Base-by-base conservation (phyloP, 2,888 invertebrate species). In the Pachydiplax longipennis region DNA sequence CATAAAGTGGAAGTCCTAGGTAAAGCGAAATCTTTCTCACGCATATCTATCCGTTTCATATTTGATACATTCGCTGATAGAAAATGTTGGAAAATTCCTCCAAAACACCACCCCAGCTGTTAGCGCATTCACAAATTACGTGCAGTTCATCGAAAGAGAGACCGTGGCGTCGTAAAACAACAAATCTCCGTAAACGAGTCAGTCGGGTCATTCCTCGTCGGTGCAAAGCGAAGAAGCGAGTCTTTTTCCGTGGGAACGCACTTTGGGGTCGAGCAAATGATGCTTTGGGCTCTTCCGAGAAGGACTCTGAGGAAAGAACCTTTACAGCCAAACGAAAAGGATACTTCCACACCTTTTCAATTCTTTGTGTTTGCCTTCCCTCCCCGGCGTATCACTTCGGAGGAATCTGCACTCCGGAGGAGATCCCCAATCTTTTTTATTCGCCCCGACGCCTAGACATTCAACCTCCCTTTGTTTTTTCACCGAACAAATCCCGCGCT, bases 291-390 rank as follows among this genome's bases (percentile, higher is more conserved):
- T 31, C 73, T 12, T 73, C 25, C 73, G 22, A 25, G 73, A 31
- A 73, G 73, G 73, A 73, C 61, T 12, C 18, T 5, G 58, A 10
- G 58, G 22, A 22, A 58, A 58, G 18, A 13, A 82, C 87, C 35
- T 87, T 87, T 61, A 22, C 87, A 53, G 18, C 53, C 53, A 37
- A 87, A 87, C 65, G 87, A 65, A 87, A 87, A 87, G 65, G 87
- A 87, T 87, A 87, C 87, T 87, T 87, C 87, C 87, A 61, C 61
- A 87, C 87, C 87, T 87, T 87, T 58, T 87, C 87, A 61, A 87
- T 87, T 87, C 87, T 37, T 65, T 61, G 65, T 87, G 87, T 87
- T 87, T 87, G 87, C 65, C 35, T 37, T 37, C 4, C 37, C 22
- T 61, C 37, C 61, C 65, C 61, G 87, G 40, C 61, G 87, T 37